These are phyloP conservation scores for Serripes groenlandicus DNA, from an alignment of 2,888 invertebrate genomes.

Conservation along the genomic window DNA sequence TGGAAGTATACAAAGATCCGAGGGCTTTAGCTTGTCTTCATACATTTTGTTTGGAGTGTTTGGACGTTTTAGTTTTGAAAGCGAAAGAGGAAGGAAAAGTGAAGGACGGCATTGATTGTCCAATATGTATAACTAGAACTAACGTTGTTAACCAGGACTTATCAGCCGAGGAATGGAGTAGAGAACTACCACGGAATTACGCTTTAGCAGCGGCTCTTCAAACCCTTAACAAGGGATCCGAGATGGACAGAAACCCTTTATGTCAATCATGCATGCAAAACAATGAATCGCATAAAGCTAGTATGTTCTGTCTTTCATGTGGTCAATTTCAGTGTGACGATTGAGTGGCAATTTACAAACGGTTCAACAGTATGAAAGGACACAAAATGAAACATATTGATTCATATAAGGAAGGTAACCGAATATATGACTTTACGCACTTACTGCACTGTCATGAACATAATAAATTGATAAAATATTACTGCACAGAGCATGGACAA, in stretches of 20 bases:
- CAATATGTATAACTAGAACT: background rate
- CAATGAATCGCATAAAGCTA: background rate
- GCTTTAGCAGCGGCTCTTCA: background rate
- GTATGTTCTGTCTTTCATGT: background rate
- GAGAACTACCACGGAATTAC: background rate
- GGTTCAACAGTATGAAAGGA: background rate
- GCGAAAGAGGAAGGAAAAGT: conserved; percentile 5
- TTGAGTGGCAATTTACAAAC: background rate
- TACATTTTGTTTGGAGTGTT: conserved; percentile 2
- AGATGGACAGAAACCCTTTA: background rate
- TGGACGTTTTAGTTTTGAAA: background rate
- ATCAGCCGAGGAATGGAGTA: background rate
- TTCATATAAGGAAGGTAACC: background rate
- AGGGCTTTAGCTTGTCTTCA: background rate
- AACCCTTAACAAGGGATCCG: background rate
- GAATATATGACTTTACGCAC: background rate
- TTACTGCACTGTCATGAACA: background rate
- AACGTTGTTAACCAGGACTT: too few species aligned
- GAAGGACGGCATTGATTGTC: conserved; percentile 4
- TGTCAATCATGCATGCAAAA: background rate
- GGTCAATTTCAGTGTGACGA: background rate
- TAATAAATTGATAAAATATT: background rate
- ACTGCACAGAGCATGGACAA: background rate
- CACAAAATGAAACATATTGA: background rate
- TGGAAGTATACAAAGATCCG: conserved; percentile 4